phyloP scores from a whole-genome alignment of 37 sponge, comb jelly and placozoan genomes.

The Amphimedon queenslandica region DNA sequence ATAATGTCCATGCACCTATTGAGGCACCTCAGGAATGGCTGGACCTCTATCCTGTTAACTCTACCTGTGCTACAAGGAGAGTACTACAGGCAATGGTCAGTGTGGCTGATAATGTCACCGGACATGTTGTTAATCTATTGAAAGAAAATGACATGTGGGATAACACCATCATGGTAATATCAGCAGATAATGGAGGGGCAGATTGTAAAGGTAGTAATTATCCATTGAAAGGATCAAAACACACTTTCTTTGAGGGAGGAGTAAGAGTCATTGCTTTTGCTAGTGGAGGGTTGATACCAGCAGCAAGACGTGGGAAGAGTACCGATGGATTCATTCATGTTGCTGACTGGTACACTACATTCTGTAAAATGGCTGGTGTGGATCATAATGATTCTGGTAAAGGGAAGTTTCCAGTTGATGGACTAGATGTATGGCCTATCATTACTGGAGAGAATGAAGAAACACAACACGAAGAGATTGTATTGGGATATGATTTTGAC shows the following conservation, averaged over 20 bases:
- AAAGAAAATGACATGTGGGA: slow-evolving; percentile 54
- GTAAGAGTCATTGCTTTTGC: too few species aligned
- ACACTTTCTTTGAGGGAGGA: too few species aligned
- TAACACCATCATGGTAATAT: slow-evolving; percentile 25
- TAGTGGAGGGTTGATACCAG: too few species aligned
- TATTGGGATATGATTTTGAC: neutral
- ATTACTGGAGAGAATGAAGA: neutral
- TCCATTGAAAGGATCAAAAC: slow-evolving; percentile 16
- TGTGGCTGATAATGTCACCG: too few species aligned
- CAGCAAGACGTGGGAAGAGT: too few species aligned
- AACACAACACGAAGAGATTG: neutral
- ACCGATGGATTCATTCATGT: too few species aligned
- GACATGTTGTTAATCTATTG: slow-evolving; percentile 27
- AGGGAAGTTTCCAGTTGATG: slow-evolving; percentile 24
- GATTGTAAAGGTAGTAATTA: slow-evolving; percentile 59
- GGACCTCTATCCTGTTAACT: slow-evolving; percentile 3
- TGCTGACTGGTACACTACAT: slow-evolving; percentile 17
- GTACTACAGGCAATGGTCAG: slow-evolving; percentile 43
- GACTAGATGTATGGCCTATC: too few species aligned
- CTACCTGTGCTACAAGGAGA: slow-evolving; percentile 15
- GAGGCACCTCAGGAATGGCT: slow-evolving; percentile 43
- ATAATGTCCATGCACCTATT: too few species aligned
- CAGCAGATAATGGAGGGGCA: neutral
- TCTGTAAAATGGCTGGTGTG: slow-evolving; percentile 8
- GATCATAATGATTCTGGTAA: neutral